Evolutionary conservation across 2,113 vertebrate species (phyloP).

Genomic region (Boleophthalmus pectinirostris): DNA sequence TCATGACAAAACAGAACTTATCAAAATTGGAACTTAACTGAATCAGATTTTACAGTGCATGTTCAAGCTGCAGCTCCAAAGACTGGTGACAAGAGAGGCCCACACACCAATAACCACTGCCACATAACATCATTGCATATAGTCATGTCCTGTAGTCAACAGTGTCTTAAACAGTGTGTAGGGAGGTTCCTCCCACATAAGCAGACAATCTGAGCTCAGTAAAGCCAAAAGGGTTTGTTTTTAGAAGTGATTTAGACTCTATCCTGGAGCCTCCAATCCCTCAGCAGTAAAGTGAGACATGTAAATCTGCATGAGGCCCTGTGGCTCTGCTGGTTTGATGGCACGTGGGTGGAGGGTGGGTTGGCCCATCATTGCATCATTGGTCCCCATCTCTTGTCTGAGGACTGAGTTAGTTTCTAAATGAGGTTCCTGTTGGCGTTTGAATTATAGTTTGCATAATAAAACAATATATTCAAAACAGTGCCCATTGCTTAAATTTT

Average conservation of each 20-base stretch:
- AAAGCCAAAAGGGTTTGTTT: constrained; percentile 11
- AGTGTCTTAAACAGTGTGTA: background rate
- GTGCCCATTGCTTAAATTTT: background rate
- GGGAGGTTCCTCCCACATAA: constrained; percentile 24
- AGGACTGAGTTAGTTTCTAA: background rate
- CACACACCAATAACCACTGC: background rate
- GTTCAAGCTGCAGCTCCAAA: too few relatives aligned
- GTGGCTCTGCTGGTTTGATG: background rate
- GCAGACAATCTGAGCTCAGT: constrained; percentile 24
- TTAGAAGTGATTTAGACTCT: constrained; percentile 17
- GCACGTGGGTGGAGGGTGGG: background rate
- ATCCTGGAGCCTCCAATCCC: background rate
- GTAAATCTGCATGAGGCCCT: constrained; percentile 1
- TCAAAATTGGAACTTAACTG: too few relatives aligned
- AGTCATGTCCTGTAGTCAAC: background rate
- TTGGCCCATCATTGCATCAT: constrained; percentile 3
- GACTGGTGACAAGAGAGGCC: too few relatives aligned
- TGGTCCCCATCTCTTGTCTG: background rate
- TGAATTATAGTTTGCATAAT: background rate
- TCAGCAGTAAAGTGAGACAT: background rate
- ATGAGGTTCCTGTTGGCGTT: background rate
- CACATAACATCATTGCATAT: background rate
- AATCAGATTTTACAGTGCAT: too few relatives aligned
- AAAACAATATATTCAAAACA: background rate
- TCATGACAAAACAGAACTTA: too few relatives aligned